Evolutionary conservation across 2,888 invertebrate species (phyloP).

Genomic region (Silvanus unidentatus): DNA sequence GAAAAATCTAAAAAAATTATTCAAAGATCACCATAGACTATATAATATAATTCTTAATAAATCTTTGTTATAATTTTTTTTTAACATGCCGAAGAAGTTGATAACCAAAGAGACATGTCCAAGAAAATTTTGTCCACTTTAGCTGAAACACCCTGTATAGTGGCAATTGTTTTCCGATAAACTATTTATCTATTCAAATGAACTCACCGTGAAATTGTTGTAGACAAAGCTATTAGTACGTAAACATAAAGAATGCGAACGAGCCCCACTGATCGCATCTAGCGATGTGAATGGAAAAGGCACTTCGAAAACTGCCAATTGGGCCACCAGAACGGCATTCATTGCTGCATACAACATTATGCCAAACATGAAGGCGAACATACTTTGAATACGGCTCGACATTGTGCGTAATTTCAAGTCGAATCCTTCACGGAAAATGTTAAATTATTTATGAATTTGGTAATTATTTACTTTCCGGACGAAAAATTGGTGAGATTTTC

Average conservation of each 20-base stretch:
- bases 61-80: no score
- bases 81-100: no score
- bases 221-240: conserved; percentile 44
- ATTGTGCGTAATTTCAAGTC: conserved; percentile 34
- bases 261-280: conserved; percentile 36
- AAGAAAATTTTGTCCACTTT: no score
- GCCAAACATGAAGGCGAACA: conserved; percentile 36
- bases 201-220: conserved; percentile 35
- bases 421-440: conserved; percentile 29
- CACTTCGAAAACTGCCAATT: conserved; percentile 40
- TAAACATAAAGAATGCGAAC: conserved; percentile 43
- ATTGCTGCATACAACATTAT: conserved; percentile 35
- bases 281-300: conserved; percentile 39
- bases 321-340: conserved; percentile 43
- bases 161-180: conserved; percentile 1
- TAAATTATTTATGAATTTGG: no score
- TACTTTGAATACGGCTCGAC: conserved; percentile 34
- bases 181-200: conserved; percentile 2
- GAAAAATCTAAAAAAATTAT: no score
- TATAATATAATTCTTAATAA: no score
- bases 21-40: no score
- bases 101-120: no score
- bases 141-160: no score
- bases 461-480: no score
- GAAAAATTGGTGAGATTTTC: no score